Conservation (phyloP, 2,113 vertebrate genomes). For the Ceyx margarethae region DNA sequence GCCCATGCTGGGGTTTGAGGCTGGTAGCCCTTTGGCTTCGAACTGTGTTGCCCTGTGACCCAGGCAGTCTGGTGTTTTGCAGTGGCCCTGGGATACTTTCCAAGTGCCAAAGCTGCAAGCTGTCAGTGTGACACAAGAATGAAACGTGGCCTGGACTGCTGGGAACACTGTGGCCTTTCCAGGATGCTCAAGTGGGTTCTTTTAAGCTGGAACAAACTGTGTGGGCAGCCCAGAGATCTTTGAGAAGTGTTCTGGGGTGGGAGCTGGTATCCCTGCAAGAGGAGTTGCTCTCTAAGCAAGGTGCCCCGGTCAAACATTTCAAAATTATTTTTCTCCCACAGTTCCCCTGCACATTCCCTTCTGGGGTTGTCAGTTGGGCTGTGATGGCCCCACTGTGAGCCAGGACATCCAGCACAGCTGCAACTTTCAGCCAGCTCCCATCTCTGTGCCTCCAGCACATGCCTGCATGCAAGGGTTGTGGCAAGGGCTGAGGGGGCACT, state of each 20-base stretch:
- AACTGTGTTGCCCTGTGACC: rapidly evolving
- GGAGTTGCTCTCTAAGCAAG: constrained; percentile 20
- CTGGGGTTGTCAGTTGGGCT: constrained; percentile 2
- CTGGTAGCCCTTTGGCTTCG: neutral
- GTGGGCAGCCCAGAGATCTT: neutral
- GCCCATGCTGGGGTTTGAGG: rapidly evolving
- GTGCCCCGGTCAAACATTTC: neutral
- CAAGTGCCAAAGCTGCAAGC: constrained; percentile 12
- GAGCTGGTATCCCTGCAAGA: neutral
- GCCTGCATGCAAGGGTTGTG: rapidly evolving
- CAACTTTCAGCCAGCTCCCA: neutral
- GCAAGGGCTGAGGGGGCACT: rapidly evolving
- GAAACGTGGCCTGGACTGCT: neutral
- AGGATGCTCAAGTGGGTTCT: constrained; percentile 25
- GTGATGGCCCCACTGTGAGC: rapidly evolving
- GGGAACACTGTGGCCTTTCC: constrained; percentile 36
- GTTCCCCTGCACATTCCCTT: neutral
- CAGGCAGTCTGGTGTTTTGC: neutral
- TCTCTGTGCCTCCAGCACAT: neutral
- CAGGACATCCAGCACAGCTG: neutral
- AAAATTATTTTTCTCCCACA: constrained; percentile 37
- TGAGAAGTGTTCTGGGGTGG: neutral
- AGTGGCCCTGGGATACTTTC: neutral
- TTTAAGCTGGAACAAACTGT: constrained; percentile 31
- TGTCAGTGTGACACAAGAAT: neutral